phyloP scores from a whole-genome alignment of 2,113 vertebrate genomes.

The Leucopsar rothschildi region DNA sequence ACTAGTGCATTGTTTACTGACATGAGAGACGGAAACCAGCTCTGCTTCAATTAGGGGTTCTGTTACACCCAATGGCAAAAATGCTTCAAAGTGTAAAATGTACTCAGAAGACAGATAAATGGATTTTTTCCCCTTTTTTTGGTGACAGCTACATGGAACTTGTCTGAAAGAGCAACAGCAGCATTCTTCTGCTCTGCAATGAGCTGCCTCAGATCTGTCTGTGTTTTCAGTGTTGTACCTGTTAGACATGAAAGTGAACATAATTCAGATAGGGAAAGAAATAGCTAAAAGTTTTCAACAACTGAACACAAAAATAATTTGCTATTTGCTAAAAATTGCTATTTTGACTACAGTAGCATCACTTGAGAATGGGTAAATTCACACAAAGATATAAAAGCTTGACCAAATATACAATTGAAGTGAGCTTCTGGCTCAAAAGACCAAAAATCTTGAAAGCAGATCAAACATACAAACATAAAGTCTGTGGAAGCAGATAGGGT shows the following conservation, averaged over 20 bases:
- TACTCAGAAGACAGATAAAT: constrained; percentile 3
- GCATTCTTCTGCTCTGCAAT: not conserved
- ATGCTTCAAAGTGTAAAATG: constrained; percentile 9
- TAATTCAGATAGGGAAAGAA: not conserved
- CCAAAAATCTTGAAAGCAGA: constrained; percentile 18
- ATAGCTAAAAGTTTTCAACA: not conserved
- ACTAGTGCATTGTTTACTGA: not conserved
- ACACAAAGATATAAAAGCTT: constrained; percentile 14
- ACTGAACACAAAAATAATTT: constrained; percentile 44
- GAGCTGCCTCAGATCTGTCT: not conserved
- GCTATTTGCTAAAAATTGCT: too few species aligned
- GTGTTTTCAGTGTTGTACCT: not conserved
- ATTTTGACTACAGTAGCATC: constrained; percentile 18
- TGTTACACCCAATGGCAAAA: not conserved
- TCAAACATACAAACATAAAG: constrained; percentile 14
- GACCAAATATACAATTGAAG: not conserved
- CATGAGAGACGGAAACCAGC: not conserved
- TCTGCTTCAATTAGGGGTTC: not conserved
- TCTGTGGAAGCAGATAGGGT: not conserved
- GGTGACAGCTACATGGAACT: not conserved
- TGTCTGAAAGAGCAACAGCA: not conserved
- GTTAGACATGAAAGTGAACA: constrained; percentile 29
- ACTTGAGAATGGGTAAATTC: constrained; percentile 18
- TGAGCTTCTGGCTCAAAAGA: constrained; percentile 9
- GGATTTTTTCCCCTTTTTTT: not conserved